Percentiles rank a stretch among this genome's conserved stretches.
These are phyloP conservation scores for Drosophila nannoptera DNA, from an alignment of 1,140 invertebrate genomes.

Conservation along the genomic window DNA sequence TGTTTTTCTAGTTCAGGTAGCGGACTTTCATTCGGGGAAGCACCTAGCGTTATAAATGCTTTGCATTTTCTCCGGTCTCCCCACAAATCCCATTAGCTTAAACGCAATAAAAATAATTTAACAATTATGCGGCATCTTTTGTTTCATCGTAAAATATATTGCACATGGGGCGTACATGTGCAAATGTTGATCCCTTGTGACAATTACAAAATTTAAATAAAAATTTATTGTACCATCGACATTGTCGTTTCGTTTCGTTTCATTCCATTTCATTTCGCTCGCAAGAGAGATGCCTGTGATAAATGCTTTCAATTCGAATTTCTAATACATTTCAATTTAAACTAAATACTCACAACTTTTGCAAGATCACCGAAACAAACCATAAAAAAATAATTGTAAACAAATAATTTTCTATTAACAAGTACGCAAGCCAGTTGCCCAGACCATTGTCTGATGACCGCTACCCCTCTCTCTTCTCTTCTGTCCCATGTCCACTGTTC, in stretches of 20 bases:
- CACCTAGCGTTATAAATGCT: not conserved
- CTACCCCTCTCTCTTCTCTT: too few species aligned
- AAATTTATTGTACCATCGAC: constrained; percentile 43
- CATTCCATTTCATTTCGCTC: constrained; percentile 15
- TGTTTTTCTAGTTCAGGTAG: too few species aligned
- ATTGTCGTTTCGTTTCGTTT: not conserved
- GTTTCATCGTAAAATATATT: not conserved
- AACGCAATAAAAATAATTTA: not conserved
- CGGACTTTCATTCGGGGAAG: not conserved
- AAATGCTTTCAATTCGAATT: constrained; percentile 48
- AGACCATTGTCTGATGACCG: too few species aligned
- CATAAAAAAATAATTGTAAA: constrained; percentile 53
- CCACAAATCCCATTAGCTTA: not conserved
- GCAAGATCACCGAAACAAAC: constrained; percentile 18
- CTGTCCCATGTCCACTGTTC: too few species aligned
- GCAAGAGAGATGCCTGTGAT: constrained; percentile 30
- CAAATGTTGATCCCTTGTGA: constrained; percentile 9
- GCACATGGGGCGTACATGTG: constrained; percentile 5
- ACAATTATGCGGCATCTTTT: not conserved
- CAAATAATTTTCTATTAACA: constrained; percentile 76
- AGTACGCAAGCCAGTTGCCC: constrained; percentile 28
- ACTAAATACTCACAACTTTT: constrained; percentile 49
- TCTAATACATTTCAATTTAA: constrained; percentile 67
- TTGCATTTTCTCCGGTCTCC: not conserved
- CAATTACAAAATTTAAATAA: constrained; percentile 30